phyloP scores from a whole-genome alignment of 2,797 vertebrate genomes.

The Mycteria americana region DNA sequence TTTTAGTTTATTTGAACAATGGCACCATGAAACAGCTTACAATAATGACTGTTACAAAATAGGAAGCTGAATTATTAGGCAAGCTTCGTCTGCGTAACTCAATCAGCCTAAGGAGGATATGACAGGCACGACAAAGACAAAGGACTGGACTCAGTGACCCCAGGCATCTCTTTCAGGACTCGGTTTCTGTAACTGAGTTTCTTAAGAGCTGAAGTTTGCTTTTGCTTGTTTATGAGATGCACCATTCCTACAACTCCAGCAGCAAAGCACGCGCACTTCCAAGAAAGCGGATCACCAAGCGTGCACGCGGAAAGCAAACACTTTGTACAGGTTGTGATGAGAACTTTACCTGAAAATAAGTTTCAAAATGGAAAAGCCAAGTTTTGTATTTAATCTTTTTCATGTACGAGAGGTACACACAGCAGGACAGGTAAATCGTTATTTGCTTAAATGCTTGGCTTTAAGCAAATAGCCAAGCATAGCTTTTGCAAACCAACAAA shows the following conservation, averaged over 20 bases:
- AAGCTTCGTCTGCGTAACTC: slow-evolving; percentile 51
- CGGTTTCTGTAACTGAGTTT: background rate
- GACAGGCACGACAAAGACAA: slow-evolving; percentile 33
- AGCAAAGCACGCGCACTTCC: background rate
- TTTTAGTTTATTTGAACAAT: slow-evolving; percentile 39
- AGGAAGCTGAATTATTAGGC: slow-evolving; percentile 65
- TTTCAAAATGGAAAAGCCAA: background rate
- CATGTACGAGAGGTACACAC: background rate
- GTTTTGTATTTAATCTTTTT: background rate
- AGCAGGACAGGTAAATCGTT: background rate
- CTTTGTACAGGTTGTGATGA: background rate
- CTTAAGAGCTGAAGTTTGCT: background rate
- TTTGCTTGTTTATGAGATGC: background rate
- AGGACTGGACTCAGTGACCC: slow-evolving; percentile 15
- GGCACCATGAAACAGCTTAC: slow-evolving; percentile 40
- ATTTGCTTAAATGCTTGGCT: background rate
- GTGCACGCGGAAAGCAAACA: background rate
- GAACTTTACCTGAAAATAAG: background rate
- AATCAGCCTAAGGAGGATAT: slow-evolving; percentile 53
- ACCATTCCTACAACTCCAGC: background rate
- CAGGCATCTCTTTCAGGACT: background rate
- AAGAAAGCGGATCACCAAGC: background rate
- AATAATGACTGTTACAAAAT: slow-evolving; percentile 65
- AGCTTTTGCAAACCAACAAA: background rate
- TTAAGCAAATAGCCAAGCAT: background rate